Evolutionary conservation across 2,888 invertebrate species (phyloP).

Genomic region (Synanthedon tipuliformis): DNA sequence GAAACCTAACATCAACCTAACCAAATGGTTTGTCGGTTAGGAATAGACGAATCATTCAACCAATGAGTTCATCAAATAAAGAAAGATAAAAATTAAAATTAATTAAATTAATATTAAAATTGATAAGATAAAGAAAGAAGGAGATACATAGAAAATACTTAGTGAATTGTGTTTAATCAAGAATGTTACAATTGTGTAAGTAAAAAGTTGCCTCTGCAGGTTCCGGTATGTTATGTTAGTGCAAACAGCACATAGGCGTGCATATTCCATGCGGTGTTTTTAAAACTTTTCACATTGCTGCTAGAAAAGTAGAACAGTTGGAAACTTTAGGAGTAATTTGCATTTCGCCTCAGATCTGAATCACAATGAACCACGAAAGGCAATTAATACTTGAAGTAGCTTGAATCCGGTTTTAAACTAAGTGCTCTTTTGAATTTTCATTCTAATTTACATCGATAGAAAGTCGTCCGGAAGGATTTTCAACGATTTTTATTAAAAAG

Average conservation of each 20-base stretch:
- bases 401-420: conserved; percentile 60
- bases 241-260: conserved; percentile 19
- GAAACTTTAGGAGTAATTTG: conserved; percentile 60
- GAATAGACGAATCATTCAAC: too few species aligned
- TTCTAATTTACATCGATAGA: conserved; percentile 18
- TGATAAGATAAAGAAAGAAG: too few species aligned
- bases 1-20: too few species aligned
- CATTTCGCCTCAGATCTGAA: conserved; percentile 61
- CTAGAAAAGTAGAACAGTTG: conserved; percentile 60
- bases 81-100: too few species aligned
- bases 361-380: conserved; percentile 65
- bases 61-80: too few species aligned
- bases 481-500: too few species aligned
- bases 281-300: conserved; percentile 55
- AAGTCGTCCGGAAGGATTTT: conserved; percentile 8
- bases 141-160: too few species aligned
- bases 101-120: too few species aligned
- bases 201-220: too few species aligned
- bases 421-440: conserved; percentile 63
- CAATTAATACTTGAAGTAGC: conserved; percentile 67
- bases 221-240: conserved; percentile 5
- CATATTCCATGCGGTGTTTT: conserved; percentile 45
- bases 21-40: too few species aligned
- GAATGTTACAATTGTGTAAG: too few species aligned
- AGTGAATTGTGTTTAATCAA: too few species aligned